Conservation (phyloP, 2,797 vertebrate genomes). For the Cuculus canorus region DNA sequence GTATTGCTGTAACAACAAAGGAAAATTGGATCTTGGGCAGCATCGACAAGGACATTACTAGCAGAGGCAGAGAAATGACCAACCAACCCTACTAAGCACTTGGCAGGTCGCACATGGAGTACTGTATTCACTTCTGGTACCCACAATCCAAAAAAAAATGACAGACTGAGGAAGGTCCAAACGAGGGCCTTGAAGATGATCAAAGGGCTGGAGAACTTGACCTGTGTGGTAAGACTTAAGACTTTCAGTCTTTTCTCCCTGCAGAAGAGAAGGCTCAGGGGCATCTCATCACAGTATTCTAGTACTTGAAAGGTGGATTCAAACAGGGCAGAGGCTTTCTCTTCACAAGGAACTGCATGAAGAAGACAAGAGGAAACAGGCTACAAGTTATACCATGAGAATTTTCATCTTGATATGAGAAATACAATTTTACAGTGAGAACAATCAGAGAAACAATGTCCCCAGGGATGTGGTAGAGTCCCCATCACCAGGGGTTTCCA, state of each 20-base stretch:
- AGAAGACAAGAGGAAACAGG: background rate
- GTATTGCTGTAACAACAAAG: fast-evolving
- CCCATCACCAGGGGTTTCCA: background rate
- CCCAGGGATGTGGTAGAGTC: background rate
- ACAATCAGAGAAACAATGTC: background rate
- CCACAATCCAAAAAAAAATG: background rate
- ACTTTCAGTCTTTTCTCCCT: too few species aligned
- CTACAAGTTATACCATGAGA: background rate
- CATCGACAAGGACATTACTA: fast-evolving
- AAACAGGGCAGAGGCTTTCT: background rate
- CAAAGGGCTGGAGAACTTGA: too few species aligned
- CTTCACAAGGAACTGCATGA: background rate
- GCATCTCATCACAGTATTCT: too few species aligned
- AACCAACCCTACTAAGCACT: background rate
- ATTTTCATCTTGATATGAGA: background rate
- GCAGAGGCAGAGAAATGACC: fast-evolving
- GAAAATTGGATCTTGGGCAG: fast-evolving
- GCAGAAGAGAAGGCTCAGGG: too few species aligned
- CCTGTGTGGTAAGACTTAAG: too few species aligned
- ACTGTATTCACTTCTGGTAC: background rate
- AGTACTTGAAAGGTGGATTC: too few species aligned
- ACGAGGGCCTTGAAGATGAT: too few species aligned
- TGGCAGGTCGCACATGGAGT: background rate
- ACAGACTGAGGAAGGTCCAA: too few species aligned
- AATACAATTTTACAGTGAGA: background rate